phyloP scores from a whole-genome alignment of 2,113 vertebrate species.

The Bostrychus sinensis region DNA sequence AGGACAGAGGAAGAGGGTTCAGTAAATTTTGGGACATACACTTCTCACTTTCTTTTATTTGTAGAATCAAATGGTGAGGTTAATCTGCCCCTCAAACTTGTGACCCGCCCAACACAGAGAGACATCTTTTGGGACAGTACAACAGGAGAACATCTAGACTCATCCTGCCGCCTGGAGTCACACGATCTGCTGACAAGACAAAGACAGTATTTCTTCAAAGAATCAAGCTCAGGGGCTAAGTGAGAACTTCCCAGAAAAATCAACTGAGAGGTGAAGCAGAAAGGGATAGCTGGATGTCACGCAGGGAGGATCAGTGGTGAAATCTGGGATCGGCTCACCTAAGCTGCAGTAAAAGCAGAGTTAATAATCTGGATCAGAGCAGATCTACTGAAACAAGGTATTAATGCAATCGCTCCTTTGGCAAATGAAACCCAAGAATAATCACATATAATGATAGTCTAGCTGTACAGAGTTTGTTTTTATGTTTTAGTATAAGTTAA shows the following conservation, averaged over 20 bases:
- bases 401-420: not conserved
- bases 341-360: slow-evolving; percentile 14
- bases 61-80: slow-evolving; percentile 8
- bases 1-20: no score
- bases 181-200: slow-evolving; percentile 16
- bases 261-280: not conserved
- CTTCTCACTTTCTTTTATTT: slow-evolving; percentile 1
- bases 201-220: not conserved
- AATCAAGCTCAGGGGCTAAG: not conserved
- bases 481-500: no score
- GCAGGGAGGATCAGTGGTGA: slow-evolving; percentile 2
- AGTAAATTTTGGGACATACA: not conserved
- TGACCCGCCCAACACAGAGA: slow-evolving; percentile 58
- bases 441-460: not conserved
- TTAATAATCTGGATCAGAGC: slow-evolving; percentile 79
- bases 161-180: slow-evolving; percentile 37
- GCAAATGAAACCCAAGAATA: not conserved
- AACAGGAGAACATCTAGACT: slow-evolving; percentile 74
- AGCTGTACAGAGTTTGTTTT: not conserved
- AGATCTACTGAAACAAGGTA: slow-evolving; percentile 58
- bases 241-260: not conserved
- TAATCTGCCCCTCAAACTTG: slow-evolving; percentile 46
- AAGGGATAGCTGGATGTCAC: not conserved
- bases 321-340: slow-evolving; percentile 15
- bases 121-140: slow-evolving; percentile 80